A percentile compares a stretch with the other conserved stretches of the same genome.
Conservation (phyloP, 2,888 invertebrate genomes). For the Ormyrus labotus region DNA sequence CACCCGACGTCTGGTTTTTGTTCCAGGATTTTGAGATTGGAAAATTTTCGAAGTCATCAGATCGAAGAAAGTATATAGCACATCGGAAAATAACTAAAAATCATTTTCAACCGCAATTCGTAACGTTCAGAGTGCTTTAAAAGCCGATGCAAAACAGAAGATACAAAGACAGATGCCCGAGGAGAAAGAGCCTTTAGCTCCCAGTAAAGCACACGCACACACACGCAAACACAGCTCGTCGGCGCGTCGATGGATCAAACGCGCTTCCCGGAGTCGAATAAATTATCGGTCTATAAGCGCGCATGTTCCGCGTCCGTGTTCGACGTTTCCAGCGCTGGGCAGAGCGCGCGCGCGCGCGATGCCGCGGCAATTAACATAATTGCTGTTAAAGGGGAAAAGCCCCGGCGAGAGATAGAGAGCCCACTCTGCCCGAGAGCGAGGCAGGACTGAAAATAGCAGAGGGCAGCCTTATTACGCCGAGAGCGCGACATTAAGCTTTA, state of each 20-base stretch:
- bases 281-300: constrained; percentile 42
- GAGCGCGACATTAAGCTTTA: constrained; percentile 47
- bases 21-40: no score
- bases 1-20: no score
- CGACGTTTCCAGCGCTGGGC: constrained; percentile 18
- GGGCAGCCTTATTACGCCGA: constrained; percentile 34
- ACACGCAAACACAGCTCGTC: no score
- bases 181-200: no score
- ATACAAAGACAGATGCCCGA: no score
- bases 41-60: no score
- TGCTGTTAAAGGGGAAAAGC: constrained; percentile 50
- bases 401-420: background rate
- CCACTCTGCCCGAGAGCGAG: background rate
- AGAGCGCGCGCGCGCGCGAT: background rate
- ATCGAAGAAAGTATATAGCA: no score
- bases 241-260: constrained; percentile 17
- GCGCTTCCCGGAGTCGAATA: constrained; percentile 35
- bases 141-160: no score
- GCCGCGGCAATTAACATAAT: constrained; percentile 55
- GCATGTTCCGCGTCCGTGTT: constrained; percentile 33
- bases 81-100: no score
- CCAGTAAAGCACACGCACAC: no score
- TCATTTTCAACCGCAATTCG: no score
- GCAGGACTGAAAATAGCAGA: background rate
- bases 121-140: no score